Conservation (phyloP, 2,113 vertebrate genomes). For the Cyprinodon tularosa region DNA sequence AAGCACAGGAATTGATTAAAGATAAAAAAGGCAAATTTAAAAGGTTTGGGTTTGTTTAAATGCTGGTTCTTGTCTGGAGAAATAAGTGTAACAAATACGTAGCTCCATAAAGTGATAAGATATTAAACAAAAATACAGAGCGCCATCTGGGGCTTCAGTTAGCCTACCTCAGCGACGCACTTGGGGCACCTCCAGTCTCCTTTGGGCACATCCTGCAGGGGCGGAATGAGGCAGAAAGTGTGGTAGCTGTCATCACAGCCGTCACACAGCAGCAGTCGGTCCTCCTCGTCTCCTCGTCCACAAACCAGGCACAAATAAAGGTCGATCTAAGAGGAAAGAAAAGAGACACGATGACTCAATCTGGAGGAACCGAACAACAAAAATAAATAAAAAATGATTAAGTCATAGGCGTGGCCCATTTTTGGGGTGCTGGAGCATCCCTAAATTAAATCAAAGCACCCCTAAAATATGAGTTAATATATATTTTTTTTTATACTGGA, state of each 20-base stretch:
- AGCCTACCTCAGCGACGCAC: conserved; percentile 93
- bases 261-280: conserved; percentile 93
- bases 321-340: conserved; percentile 83
- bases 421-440: too few species aligned
- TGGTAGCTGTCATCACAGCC: conserved; percentile 99
- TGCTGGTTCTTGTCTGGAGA: too few species aligned
- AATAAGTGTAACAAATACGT: too few species aligned
- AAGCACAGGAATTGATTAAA: not conserved
- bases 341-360: not conserved
- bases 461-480: too few species aligned
- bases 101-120: not conserved
- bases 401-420: too few species aligned
- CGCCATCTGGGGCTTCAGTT: not conserved
- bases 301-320: conserved; percentile 96
- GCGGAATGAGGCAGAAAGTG: conserved; percentile 96
- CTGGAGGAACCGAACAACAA: not conserved
- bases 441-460: too few species aligned
- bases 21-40: not conserved
- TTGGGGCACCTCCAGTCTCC: conserved; percentile 98
- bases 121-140: not conserved
- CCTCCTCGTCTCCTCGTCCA: conserved; percentile 94
- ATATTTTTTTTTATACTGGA: too few species aligned
- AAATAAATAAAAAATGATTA: too few species aligned
- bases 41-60: too few species aligned
- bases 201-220: conserved; percentile 94